Evolutionary conservation across 2,113 vertebrate species (phyloP).

Genomic region (Heliornis fulica): DNA sequence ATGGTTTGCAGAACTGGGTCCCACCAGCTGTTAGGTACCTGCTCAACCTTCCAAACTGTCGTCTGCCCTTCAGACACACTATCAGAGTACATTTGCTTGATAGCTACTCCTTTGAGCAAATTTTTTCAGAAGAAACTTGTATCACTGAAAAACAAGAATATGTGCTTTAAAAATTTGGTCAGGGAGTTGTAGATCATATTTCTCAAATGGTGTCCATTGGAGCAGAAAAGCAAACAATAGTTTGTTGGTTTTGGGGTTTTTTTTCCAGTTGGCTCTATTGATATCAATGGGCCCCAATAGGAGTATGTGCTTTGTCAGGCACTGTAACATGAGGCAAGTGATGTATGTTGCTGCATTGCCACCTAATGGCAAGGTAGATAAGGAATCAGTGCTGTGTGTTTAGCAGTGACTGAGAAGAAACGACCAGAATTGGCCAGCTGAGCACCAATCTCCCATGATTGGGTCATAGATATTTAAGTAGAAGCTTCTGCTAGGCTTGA

Average conservation of each 20-base stretch:
- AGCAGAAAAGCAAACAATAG: background rate
- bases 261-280: background rate
- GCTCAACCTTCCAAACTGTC: background rate
- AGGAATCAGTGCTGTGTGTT: fast-evolving
- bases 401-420: background rate
- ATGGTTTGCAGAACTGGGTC: background rate
- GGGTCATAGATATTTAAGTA: background rate
- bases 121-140: background rate
- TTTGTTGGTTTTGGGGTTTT: background rate
- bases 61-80: background rate
- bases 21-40: background rate
- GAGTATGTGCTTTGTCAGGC: too few species aligned
- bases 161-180: background rate
- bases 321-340: fast-evolving
- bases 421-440: background rate
- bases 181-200: background rate
- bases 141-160: background rate
- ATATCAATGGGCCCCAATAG: too few species aligned
- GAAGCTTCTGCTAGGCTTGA: background rate
- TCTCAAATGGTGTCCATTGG: background rate
- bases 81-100: background rate
- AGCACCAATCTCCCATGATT: background rate
- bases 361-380: background rate
- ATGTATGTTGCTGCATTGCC: background rate
- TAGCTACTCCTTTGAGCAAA: background rate